These are phyloP conservation scores for Macrotrachela quadricornifera DNA, from an alignment of 1,140 invertebrate species.

Conservation along the genomic window DNA sequence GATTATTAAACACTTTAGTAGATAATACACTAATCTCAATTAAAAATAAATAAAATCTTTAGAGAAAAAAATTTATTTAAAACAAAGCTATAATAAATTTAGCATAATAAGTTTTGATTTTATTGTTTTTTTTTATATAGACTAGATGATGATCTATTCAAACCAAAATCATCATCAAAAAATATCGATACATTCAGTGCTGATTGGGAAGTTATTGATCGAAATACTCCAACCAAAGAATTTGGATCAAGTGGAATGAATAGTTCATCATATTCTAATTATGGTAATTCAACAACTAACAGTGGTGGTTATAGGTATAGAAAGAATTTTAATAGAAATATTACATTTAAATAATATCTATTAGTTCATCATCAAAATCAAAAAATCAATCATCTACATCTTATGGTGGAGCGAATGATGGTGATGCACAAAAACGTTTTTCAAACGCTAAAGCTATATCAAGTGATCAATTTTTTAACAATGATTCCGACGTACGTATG, in stretches of 20 bases:
- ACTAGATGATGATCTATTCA: not conserved
- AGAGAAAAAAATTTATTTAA: not conserved
- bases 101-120: not conserved
- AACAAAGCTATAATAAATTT: not conserved
- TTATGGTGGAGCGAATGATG: not conserved
- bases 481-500: no score
- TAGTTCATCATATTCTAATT: no score
- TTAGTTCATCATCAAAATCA: not conserved
- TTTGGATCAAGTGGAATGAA: not conserved
- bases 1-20: not conserved
- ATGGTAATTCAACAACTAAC: no score
- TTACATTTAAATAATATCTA: not conserved
- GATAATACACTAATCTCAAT: not conserved
- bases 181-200: not conserved
- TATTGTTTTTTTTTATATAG: not conserved
- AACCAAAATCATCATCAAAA: not conserved
- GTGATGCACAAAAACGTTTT: conserved; percentile 66
- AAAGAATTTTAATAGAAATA: not conserved
- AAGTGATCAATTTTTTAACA: conserved; percentile 54
- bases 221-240: not conserved
- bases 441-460: conserved; percentile 87
- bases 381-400: not conserved
- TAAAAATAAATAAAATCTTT: not conserved
- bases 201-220: not conserved
- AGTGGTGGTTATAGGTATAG: not conserved